Percentiles rank a stretch among this genome's conserved stretches.
These are phyloP conservation scores for Turdus rufiventris DNA, from an alignment of 2,113 vertebrate species.

Conservation along the genomic window DNA sequence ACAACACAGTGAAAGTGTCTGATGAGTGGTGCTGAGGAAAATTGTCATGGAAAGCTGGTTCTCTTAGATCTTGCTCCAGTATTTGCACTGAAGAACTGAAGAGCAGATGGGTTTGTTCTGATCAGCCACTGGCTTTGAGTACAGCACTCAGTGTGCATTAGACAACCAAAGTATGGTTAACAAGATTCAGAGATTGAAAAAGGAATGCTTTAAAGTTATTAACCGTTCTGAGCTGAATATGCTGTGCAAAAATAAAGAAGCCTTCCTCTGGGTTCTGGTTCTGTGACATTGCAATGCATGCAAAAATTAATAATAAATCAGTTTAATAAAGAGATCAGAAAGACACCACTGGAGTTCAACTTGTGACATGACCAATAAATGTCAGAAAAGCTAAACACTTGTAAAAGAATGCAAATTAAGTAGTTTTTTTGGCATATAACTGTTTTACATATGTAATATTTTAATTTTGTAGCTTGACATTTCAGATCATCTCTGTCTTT, in stretches of 20 bases:
- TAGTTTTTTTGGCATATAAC: conserved; percentile 34
- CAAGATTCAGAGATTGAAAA: neutral
- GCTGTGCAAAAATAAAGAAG: conserved; percentile 54
- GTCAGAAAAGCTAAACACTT: conserved; percentile 64
- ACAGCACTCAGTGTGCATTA: conserved; percentile 32
- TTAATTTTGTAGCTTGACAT: conserved; percentile 74
- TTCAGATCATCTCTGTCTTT: conserved; percentile 64
- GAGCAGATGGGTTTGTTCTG: conserved; percentile 42
- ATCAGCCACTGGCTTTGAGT: conserved; percentile 44
- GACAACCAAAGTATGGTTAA: conserved; percentile 49
- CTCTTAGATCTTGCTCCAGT: conserved; percentile 62
- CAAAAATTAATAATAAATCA: conserved; percentile 41
- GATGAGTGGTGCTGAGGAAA: conserved; percentile 40
- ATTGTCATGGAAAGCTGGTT: conserved; percentile 53
- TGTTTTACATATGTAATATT: conserved; percentile 66
- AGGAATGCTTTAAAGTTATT: neutral
- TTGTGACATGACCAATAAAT: conserved; percentile 59
- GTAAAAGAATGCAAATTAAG: conserved; percentile 51
- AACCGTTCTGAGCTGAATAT: conserved; percentile 24
- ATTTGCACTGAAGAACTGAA: conserved; percentile 27
- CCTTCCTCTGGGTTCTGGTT: conserved; percentile 66
- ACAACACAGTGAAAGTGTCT: conserved; percentile 46
- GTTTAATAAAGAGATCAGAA: conserved; percentile 56
- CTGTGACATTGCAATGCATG: conserved; percentile 70
- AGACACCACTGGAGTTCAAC: conserved; percentile 57